Evolutionary conservation across 2,113 vertebrate genomes (phyloP).

Genomic region (Macroglossus sobrinus): DNA sequence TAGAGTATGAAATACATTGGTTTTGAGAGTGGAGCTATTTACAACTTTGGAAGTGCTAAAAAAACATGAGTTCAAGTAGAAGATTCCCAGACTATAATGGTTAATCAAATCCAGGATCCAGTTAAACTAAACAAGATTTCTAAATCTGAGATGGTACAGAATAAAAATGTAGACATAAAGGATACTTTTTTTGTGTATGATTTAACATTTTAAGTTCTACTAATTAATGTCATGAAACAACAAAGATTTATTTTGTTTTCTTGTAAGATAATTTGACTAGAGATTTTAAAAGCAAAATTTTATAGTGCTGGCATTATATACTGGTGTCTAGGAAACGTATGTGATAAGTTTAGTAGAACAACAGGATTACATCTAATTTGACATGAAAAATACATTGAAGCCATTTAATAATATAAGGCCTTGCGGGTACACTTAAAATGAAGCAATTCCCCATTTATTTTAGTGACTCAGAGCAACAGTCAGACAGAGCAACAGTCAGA

Average conservation of each 20-base stretch:
- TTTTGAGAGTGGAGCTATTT: not conserved
- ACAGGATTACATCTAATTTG: not conserved
- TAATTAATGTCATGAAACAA: conserved; percentile 19
- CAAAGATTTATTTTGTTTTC: conserved; percentile 18
- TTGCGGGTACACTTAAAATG: not conserved
- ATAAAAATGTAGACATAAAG: not conserved
- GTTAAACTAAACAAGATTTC: conserved; percentile 18
- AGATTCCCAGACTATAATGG: not conserved
- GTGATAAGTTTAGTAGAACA: not conserved
- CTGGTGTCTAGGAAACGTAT: not conserved
- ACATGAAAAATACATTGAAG: not conserved
- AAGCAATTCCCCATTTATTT: not conserved
- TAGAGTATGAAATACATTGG: conserved; percentile 8
- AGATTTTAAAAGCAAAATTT: not conserved
- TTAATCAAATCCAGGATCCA: not conserved
- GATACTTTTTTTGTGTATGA: not conserved
- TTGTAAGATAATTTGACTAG: not conserved
- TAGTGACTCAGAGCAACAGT: not conserved
- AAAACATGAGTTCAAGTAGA: not conserved
- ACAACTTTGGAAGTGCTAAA: not conserved
- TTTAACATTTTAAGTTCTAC: conserved; percentile 33
- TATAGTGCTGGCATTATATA: not conserved
- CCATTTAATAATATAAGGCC: not conserved
- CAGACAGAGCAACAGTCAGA: conserved; percentile 1
- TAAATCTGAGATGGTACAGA: not conserved